Evolutionary conservation across 2,113 vertebrate species (phyloP).

Genomic region (Regulus satrapa): DNA sequence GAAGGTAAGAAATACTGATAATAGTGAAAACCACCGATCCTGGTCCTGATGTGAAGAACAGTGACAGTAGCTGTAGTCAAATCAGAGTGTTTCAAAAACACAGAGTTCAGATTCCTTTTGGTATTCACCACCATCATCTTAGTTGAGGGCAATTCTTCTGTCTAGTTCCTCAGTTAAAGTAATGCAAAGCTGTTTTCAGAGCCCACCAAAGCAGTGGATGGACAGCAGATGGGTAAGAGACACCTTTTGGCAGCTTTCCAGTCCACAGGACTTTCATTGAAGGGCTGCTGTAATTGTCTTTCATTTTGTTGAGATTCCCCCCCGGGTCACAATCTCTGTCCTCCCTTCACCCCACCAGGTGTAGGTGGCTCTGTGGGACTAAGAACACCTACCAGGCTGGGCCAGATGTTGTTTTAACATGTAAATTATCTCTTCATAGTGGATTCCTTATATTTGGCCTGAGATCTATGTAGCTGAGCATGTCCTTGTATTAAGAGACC

Average conservation of each 20-base stretch:
- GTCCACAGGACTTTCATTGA: neutral
- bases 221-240: neutral
- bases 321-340: neutral
- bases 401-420: neutral
- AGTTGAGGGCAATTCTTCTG: neutral
- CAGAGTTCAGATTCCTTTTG: neutral
- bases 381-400: neutral
- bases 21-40: neutral
- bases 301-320: neutral
- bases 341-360: neutral
- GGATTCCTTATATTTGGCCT: neutral
- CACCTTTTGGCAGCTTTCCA: neutral
- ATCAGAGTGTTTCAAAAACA: neutral
- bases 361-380: neutral
- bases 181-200: neutral
- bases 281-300: neutral
- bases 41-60: neutral
- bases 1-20: neutral
- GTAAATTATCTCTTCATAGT: neutral
- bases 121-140: neutral
- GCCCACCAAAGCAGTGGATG: neutral
- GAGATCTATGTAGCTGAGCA: neutral
- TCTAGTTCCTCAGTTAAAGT: neutral
- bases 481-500: neutral
- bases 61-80: neutral